Percentiles rank a stretch among this genome's conserved stretches.
These are phyloP conservation scores for Salpingus planirostris DNA, from an alignment of 2,888 invertebrate genomes.

Conservation along the genomic window DNA sequence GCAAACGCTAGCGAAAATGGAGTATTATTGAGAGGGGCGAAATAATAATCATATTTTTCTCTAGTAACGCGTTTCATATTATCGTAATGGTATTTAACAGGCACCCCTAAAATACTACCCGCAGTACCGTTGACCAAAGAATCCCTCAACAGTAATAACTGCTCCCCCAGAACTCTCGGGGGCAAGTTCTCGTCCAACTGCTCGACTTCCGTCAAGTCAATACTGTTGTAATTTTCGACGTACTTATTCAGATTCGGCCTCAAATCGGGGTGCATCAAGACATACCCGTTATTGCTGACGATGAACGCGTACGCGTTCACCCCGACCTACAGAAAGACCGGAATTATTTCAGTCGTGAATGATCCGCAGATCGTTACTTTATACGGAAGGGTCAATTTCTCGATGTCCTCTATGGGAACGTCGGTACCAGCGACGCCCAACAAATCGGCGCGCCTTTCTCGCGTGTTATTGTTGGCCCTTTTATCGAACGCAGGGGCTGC, in stretches of 20 bases:
- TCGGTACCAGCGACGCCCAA: conserved; percentile 95
- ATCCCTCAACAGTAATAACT: conserved; percentile 52
- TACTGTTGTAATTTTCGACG: conserved; percentile 76
- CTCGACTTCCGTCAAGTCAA: conserved; percentile 92
- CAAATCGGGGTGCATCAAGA: conserved; percentile 89
- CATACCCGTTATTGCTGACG: conserved; percentile 93
- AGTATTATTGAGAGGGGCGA: conserved; percentile 72
- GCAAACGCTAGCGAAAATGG: conserved; percentile 84
- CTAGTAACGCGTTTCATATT: conserved; percentile 73
- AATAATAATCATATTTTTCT: conserved; percentile 76
- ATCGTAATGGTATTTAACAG: conserved; percentile 77
- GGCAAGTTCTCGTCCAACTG: conserved; percentile 62
- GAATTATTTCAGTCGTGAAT: too few relatives aligned
- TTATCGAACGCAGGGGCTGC: conserved; percentile 87
- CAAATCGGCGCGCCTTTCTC: conserved; percentile 61
- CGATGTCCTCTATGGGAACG: conserved; percentile 85
- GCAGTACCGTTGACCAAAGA: conserved; percentile 62
- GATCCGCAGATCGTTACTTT: too few relatives aligned
- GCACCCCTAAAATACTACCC: conserved; percentile 56
- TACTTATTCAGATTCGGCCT: conserved; percentile 66
- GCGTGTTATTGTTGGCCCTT: conserved; percentile 49
- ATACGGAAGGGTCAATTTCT: conserved; percentile 79
- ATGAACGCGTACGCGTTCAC: conserved; percentile 95
- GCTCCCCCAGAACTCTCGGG: conserved; percentile 54
- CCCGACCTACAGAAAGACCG: conserved; percentile 65